Base-by-base conservation (phyloP, 2,113 vertebrate genomes). In the Triplophysa tibetana region DNA sequence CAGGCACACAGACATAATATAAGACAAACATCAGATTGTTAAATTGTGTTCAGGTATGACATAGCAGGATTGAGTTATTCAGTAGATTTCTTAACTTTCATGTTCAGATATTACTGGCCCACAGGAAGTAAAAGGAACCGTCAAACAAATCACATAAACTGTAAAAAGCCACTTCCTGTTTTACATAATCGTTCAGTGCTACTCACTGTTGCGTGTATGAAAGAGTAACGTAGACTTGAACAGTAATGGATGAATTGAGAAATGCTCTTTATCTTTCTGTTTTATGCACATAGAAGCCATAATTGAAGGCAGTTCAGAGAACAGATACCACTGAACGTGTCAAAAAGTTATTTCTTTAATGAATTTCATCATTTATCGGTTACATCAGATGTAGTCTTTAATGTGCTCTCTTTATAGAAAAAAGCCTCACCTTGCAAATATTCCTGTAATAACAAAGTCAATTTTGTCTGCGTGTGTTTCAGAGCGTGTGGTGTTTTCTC, bases 401-500 rank as follows among this genome's bases (percentile, higher is more conserved):
- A 33, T 33, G 29, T 33, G 29, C 29, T 33, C 29, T 33, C 29
- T 33, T 33, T 33, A 33, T 38, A 38, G 33, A 38, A 38, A 6
- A 7, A 38, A 38, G 7, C 0, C 33, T 38, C 33, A 38, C 33
- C 7, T 5, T 38, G 33, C 33, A 38, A 38, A 38, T 33, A 38
- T 38, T 38, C 6, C 6, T 7, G 33, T 38, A 38, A 38, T 38
- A 38, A 38, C 33, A 0, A 38, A 7, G 33, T 38, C 0, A 38
- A 38, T 38, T 38, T 0, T 70, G 2, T 70, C 29, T 65, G 21
- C 56, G 11, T 61, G 16, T 23, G 58, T 63, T 75, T n/a, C 87
- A 98, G 96, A 93, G 88, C 90, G 90, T 61, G 93, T 96, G 78
- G 89, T 95, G 67, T 95, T 99, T 79, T 92, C 94, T 23, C 84